These are phyloP conservation scores for Clarias macrocephalus DNA, from an alignment of 2,113 vertebrate genomes.

Conservation along the genomic window DNA sequence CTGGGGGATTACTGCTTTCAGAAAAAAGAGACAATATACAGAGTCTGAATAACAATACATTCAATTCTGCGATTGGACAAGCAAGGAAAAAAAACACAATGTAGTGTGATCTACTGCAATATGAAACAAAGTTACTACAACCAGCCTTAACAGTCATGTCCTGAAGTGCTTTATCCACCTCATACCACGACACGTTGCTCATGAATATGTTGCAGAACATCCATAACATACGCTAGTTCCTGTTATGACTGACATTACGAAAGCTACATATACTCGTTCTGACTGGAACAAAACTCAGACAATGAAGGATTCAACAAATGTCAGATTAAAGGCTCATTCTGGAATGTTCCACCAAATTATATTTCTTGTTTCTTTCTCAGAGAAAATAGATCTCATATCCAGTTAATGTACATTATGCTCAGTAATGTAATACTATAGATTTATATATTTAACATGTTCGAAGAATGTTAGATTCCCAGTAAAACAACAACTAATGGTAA, in stretches of 20 bases:
- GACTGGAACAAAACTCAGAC: background rate
- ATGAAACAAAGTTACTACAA: background rate
- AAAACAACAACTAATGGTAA: background rate
- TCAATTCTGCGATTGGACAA: background rate
- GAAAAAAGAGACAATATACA: slow-evolving; percentile 10
- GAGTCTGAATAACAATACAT: background rate
- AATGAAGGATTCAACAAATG: background rate
- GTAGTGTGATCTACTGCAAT: background rate
- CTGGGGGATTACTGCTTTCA: slow-evolving; percentile 63
- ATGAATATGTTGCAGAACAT: background rate
- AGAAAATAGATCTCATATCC: no score
- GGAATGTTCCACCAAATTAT: background rate
- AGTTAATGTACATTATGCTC: background rate
- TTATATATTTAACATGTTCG: background rate
- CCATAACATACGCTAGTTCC: background rate
- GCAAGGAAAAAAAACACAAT: background rate
- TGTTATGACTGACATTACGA: background rate
- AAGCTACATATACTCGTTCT: background rate
- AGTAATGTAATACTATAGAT: background rate
- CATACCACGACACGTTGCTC: background rate
- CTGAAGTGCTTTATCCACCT: background rate
- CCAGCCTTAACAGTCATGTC: background rate
- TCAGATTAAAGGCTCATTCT: background rate
- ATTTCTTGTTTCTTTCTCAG: background rate
- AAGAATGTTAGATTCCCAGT: background rate